These are phyloP conservation scores for Lepidurus packardi DNA, from an alignment of 1,140 invertebrate genomes.

Conservation along the genomic window DNA sequence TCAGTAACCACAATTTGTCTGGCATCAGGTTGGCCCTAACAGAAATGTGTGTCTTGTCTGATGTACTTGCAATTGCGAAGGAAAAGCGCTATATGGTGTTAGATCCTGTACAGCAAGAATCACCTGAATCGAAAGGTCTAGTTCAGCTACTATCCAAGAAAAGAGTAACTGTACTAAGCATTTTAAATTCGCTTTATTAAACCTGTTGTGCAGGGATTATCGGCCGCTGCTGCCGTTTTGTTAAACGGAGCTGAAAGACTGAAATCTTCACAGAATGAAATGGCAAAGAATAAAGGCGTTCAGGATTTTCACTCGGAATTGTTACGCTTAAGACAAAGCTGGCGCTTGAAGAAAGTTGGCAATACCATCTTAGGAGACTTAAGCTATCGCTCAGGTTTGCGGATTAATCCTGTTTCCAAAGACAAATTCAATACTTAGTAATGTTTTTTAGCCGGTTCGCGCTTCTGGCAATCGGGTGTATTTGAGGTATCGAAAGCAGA, in stretches of 20 bases:
- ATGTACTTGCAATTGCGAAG: slow-evolving; percentile 86
- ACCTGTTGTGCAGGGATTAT: slow-evolving; percentile 56
- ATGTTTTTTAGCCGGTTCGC: slow-evolving; percentile 60
- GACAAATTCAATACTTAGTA: not conserved
- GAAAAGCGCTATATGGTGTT: slow-evolving; percentile 90
- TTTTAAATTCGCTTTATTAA: not conserved
- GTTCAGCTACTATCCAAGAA: slow-evolving; percentile 87
- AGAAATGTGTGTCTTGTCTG: slow-evolving; percentile 85
- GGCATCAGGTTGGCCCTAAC: slow-evolving; percentile 57
- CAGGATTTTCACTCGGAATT: slow-evolving; percentile 89
- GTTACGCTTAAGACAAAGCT: slow-evolving; percentile 81
- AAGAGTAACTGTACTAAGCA: slow-evolving; percentile 52
- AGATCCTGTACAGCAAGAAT: slow-evolving; percentile 83
- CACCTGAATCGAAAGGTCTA: slow-evolving; percentile 72
- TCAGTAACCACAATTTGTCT: not conserved
- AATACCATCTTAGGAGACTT: slow-evolving; percentile 92
- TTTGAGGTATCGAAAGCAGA: slow-evolving; percentile 96
- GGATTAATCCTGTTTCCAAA: not conserved
- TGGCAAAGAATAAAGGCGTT: slow-evolving; percentile 57
- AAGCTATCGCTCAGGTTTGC: slow-evolving; percentile 70
- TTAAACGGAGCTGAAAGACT: slow-evolving; percentile 78
- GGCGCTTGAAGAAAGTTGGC: slow-evolving; percentile 90
- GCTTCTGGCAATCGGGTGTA: slow-evolving; percentile 85
- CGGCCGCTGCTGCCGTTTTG: slow-evolving; percentile 73
- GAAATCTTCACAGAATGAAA: slow-evolving; percentile 69